Evolutionary conservation across 2,797 vertebrate species (phyloP).

Genomic region (Parauchenoglanis punctatus): DNA sequence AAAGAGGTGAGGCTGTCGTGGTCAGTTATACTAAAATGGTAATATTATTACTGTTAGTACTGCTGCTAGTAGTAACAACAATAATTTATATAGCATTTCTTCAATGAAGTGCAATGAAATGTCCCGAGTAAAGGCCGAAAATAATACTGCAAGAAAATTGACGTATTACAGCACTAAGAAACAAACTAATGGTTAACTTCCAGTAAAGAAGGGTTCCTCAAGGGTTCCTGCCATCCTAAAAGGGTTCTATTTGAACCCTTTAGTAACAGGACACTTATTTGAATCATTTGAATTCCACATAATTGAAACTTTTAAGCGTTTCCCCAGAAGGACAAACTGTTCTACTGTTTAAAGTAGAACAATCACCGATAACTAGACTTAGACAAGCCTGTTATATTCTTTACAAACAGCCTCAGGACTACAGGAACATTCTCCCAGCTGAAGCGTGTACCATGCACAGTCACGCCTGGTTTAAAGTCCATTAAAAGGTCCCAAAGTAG

Average conservation of each 20-base stretch:
- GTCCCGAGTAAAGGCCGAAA: no score
- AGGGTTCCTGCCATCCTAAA: neutral
- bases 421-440: conserved; percentile 18
- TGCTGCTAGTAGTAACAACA: neutral
- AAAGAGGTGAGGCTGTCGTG: conserved; percentile 80
- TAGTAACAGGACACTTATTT: neutral
- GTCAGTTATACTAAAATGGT: neutral
- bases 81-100: neutral
- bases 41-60: neutral
- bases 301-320: neutral
- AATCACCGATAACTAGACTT: neutral
- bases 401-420: conserved; percentile 16
- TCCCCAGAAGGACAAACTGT: neutral
- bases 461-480: conserved; percentile 27
- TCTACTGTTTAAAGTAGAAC: neutral
- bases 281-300: neutral
- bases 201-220: neutral
- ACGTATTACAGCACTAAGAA: neutral
- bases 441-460: conserved; percentile 24
- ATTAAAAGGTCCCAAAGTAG: conserved; percentile 42
- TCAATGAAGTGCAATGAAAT: neutral
- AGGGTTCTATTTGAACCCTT: neutral
- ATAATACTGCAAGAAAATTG: neutral
- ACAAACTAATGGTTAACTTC: neutral
- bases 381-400: neutral